These are phyloP conservation scores for Mustela lutreola DNA, from an alignment of 2,113 vertebrate genomes.

Conservation along the genomic window DNA sequence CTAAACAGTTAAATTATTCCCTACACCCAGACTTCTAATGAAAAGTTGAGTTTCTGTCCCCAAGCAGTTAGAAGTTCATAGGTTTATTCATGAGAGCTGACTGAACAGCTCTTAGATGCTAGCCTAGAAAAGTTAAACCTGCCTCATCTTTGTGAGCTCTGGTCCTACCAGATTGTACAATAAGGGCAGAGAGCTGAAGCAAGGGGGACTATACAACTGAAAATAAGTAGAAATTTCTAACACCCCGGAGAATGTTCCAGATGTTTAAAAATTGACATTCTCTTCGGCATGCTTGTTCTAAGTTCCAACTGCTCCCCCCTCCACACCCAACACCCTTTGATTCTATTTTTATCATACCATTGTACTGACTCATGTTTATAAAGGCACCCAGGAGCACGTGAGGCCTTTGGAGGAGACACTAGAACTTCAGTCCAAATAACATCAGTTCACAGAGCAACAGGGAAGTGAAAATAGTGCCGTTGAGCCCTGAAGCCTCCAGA, in stretches of 20 bases:
- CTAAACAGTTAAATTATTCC: slow-evolving; percentile 11
- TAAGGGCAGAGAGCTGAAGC: slow-evolving; percentile 4
- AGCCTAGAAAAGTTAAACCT: slow-evolving; percentile 20
- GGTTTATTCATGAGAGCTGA: background rate
- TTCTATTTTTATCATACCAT: slow-evolving; percentile 65
- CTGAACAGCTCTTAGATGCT: background rate
- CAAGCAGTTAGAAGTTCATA: slow-evolving; percentile 12
- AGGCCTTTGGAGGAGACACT: slow-evolving; percentile 65
- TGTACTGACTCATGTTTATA: slow-evolving; percentile 49
- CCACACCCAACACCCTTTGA: background rate
- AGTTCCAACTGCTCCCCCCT: background rate
- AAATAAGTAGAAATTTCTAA: background rate
- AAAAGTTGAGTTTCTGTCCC: slow-evolving; percentile 25
- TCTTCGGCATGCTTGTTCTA: slow-evolving; percentile 34
- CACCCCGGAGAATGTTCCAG: slow-evolving; percentile 20
- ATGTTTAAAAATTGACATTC: slow-evolving; percentile 26
- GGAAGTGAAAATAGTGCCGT: slow-evolving; percentile 71
- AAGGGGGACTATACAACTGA: background rate
- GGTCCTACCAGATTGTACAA: background rate
- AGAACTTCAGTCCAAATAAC: slow-evolving; percentile 61
- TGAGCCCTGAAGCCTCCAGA: background rate
- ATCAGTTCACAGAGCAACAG: slow-evolving; percentile 67
- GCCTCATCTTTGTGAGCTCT: background rate
- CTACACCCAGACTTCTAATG: background rate
- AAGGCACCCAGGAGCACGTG: slow-evolving; percentile 19